Conservation (phyloP, 2,113 vertebrate genomes). For the Dipodomys stephensi region DNA sequence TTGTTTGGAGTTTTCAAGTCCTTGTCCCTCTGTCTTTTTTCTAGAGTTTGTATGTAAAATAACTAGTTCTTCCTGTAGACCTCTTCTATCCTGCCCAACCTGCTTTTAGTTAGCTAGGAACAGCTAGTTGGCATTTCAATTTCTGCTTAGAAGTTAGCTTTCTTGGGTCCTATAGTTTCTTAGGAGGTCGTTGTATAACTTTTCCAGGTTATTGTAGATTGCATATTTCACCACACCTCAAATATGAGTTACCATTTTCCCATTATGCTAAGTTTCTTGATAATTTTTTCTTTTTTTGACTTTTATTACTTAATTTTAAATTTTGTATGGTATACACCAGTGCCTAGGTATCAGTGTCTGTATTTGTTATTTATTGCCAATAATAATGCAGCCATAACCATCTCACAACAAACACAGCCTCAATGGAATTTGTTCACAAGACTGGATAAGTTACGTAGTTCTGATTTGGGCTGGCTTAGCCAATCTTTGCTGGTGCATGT, state of each 20-base stretch:
- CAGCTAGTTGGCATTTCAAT: slow-evolving; percentile 1
- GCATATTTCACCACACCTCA: background rate
- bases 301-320: slow-evolving; percentile 15
- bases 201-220: slow-evolving; percentile 27
- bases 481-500: background rate
- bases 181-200: background rate
- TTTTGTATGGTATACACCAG: background rate
- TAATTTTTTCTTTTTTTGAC: slow-evolving; percentile 37
- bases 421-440: slow-evolving; percentile 1
- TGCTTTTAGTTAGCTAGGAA: background rate
- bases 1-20: slow-evolving; percentile 22
- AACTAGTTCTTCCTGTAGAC: slow-evolving; percentile 6
- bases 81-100: slow-evolving; percentile 19
- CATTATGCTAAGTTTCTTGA: background rate
- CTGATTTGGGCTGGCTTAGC: background rate
- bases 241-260: slow-evolving; percentile 6
- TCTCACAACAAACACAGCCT: slow-evolving; percentile 8
- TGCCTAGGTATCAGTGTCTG: background rate
- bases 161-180: slow-evolving; percentile 12
- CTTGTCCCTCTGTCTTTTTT: background rate
- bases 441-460: slow-evolving; percentile 16
- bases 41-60: background rate
- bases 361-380: slow-evolving; percentile 32
- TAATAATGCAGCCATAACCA: background rate
- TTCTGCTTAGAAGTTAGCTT: slow-evolving; percentile 58